phyloP scores from a whole-genome alignment of 2,113 vertebrate species.

The Dromiciops gliroides region DNA sequence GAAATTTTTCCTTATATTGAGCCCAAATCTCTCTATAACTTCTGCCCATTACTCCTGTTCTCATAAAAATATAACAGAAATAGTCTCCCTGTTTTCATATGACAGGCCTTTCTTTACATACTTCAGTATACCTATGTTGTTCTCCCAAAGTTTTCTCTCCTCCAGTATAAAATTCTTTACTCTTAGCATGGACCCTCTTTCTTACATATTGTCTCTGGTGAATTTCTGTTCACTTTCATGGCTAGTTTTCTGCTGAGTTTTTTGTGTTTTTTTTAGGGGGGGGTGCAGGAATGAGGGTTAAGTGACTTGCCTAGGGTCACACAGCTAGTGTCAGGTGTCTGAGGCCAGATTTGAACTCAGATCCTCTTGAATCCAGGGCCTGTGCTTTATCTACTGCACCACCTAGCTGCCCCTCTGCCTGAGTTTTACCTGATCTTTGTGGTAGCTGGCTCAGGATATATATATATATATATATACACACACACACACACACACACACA shows the following conservation, averaged over 20 bases:
- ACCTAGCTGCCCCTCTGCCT: too few species aligned
- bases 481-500: too few species aligned
- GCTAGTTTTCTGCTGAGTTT: background rate
- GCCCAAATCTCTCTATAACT: background rate
- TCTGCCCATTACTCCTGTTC: background rate
- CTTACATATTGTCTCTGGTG: background rate
- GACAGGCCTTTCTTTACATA: background rate
- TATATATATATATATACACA: too few species aligned
- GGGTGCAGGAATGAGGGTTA: too few species aligned
- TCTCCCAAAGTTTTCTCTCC: background rate
- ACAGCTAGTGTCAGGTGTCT: too few species aligned
- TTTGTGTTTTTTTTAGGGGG: too few species aligned
- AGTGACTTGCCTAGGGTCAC: too few species aligned
- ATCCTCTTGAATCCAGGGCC: too few species aligned
- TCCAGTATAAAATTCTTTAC: background rate
- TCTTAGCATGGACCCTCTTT: background rate
- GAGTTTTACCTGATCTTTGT: background rate
- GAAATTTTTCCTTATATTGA: background rate
- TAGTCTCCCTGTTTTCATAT: background rate
- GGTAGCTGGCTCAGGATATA: background rate
- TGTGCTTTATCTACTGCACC: too few species aligned
- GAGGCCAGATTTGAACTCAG: too few species aligned
- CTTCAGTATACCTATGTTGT: background rate
- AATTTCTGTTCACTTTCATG: background rate
- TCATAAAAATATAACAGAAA: background rate